A percentile compares a stretch with the other conserved stretches of the same genome.
Conservation (phyloP, 2,797 vertebrate species). For the Sebastes cheni region DNA sequence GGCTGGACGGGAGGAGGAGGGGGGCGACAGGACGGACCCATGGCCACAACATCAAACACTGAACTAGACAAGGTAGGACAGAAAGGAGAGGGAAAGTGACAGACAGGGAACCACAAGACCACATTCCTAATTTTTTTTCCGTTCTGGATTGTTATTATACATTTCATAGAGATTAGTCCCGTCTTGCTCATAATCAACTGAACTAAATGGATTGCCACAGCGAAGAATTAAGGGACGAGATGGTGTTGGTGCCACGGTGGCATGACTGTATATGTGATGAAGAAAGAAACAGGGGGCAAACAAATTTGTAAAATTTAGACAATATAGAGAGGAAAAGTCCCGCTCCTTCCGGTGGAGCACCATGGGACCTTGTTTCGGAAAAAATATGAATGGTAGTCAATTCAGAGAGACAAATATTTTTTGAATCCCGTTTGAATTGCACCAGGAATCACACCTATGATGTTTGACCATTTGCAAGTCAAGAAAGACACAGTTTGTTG, state of each 20-base stretch:
- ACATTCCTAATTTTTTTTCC: conserved; percentile 25
- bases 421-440: no score
- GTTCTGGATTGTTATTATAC: conserved; percentile 27
- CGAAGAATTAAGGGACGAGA: neutral
- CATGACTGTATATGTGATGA: conserved; percentile 15
- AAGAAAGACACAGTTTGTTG: no score
- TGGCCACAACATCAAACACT: conserved; percentile 47
- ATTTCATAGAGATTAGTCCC: conserved; percentile 23
- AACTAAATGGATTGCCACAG: conserved; percentile 21
- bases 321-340: no score
- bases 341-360: no score
- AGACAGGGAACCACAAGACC: conserved; percentile 32
- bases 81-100: conserved; percentile 40
- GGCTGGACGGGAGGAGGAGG: neutral
- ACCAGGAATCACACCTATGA: no score
- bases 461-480: no score
- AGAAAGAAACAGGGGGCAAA: neutral
- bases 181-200: neutral
- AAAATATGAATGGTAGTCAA: no score
- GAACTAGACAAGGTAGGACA: conserved; percentile 1
- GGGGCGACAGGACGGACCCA: conserved; percentile 16
- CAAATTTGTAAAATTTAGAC: neutral
- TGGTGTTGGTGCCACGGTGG: neutral
- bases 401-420: no score
- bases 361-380: no score